Conservation (phyloP, 2,888 invertebrate species). For the Caenorhabditis becei region DNA sequence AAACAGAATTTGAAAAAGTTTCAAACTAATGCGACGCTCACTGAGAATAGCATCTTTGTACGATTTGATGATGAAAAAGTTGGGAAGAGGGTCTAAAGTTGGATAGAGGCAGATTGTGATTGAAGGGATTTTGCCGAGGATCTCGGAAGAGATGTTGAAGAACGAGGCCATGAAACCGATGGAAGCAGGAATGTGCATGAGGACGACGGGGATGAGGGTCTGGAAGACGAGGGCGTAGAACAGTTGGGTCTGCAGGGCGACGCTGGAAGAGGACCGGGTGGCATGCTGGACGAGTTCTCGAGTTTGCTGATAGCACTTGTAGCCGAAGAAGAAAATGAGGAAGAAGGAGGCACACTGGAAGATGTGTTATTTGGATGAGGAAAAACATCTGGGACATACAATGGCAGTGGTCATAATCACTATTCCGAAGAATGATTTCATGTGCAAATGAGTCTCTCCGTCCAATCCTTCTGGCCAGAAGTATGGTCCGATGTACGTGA, state of each 20-base stretch:
- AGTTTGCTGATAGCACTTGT: constrained; percentile 30
- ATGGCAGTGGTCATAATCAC: constrained; percentile 16
- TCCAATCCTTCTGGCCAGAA: constrained; percentile 15
- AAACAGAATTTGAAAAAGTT: neutral
- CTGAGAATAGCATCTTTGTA: constrained; percentile 30
- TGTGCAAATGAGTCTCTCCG: constrained; percentile 9
- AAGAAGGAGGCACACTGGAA: constrained; percentile 22
- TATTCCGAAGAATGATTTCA: constrained; percentile 23
- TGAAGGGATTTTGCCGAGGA: constrained; percentile 5
- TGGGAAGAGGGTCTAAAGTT: constrained; percentile 36
- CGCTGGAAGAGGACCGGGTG: constrained; percentile 1
- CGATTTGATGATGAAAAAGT: constrained; percentile 42
- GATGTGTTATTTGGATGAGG: neutral
- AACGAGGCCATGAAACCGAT: constrained; percentile 19
- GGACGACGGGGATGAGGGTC: constrained; percentile 38
- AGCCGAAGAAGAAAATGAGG: constrained; percentile 16
- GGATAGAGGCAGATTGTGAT: constrained; percentile 30
- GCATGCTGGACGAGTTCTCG: neutral
- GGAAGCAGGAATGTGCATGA: constrained; percentile 42
- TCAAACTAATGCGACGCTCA: neutral
- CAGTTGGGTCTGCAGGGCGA: constrained; percentile 29
- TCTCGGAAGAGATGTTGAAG: constrained; percentile 10
- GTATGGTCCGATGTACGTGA: constrained; percentile 13
- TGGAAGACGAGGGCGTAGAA: constrained; percentile 44
- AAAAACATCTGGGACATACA: constrained; percentile 2